Base-by-base conservation (phyloP, 2,888 invertebrate genomes). In the Thecophora atra region DNA sequence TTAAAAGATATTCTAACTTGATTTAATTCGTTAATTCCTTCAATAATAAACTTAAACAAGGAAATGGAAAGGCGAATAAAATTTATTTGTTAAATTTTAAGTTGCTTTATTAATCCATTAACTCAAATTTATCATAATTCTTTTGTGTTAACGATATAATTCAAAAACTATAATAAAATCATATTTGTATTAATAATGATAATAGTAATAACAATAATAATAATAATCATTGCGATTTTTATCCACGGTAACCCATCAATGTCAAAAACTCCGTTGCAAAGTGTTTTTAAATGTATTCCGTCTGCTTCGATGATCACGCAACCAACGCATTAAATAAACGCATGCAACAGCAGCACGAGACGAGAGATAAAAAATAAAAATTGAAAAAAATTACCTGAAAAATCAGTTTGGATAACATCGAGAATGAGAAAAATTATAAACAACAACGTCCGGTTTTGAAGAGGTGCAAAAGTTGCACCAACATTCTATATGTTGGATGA, bases 161-260 rank as follows among this genome's bases (percentile, higher is more conserved):
- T n/a, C n/a, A n/a, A n/a, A n/a, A n/a, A n/a, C n/a, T n/a, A n/a
- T n/a, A n/a, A n/a, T n/a, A n/a, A n/a, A n/a, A n/a, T n/a, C n/a
- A n/a, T n/a, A n/a, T n/a, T n/a, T n/a, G n/a, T n/a, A 24, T 42
- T 13, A 24, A 47, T 47, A 47, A 44, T 64, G 11, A 37, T 37
- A 37, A 37, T 37, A 37, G 1, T 47, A 8, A 47, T n/a, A 15
- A 47, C 24, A 60, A 60, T 5, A 60, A 60, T 28, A 60, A 28
- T 13, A 54, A 67, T 54, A 67, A 67, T 37, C 67, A 19, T 54
- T 28, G 15, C 51, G 28, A 13, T 26, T 28, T 66, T 26, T 52
- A 66, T 28, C 6, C 17, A 66, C 47, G 66, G 30, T 21, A 28
- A 67, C 56, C 56, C 67, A 42, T 67, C 54, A 67, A 56, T 54